Evolutionary conservation across 1,140 invertebrate genomes (phyloP).

Genomic region (Helicoverpa armigera): DNA sequence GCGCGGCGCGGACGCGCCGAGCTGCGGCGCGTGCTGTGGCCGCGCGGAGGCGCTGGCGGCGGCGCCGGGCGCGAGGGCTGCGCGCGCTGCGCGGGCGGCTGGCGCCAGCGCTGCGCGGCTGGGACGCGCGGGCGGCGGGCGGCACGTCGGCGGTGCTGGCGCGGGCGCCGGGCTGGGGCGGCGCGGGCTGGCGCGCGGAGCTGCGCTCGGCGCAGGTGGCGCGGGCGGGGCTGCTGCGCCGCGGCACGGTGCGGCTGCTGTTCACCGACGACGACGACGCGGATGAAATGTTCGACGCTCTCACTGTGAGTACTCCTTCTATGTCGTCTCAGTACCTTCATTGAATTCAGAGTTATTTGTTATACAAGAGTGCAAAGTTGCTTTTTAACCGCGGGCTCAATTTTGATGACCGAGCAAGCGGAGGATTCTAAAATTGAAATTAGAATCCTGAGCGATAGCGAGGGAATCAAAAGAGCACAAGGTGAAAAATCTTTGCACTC

Average conservation of each 20-base stretch:
- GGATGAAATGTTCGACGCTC: background rate
- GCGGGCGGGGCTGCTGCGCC: conserved; percentile 45
- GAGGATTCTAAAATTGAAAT: too few relatives aligned
- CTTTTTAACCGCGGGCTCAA: too few relatives aligned
- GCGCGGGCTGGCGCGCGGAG: conserved; percentile 31
- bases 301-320: conserved; percentile 7
- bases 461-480: too few relatives aligned
- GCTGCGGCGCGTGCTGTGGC: conserved; percentile 42
- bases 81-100: background rate
- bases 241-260: conserved; percentile 31
- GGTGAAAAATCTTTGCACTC: too few relatives aligned
- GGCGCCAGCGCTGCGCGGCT: background rate
- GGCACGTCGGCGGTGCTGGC: conserved; percentile 47
- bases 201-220: conserved; percentile 50
- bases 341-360: too few relatives aligned
- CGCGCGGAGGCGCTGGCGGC: conserved; percentile 13
- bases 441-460: too few relatives aligned
- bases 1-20: conserved; percentile 43
- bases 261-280: background rate
- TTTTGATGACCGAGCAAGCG: too few relatives aligned
- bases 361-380: too few relatives aligned
- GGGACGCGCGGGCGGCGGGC: background rate
- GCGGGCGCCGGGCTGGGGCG: conserved; percentile 22
- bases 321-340: too few relatives aligned
- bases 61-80: background rate